Evolutionary conservation across 2,888 invertebrate genomes (phyloP), one percentile per base, ranked within the genome.

Genomic region (Cheilosia soror): DNA sequence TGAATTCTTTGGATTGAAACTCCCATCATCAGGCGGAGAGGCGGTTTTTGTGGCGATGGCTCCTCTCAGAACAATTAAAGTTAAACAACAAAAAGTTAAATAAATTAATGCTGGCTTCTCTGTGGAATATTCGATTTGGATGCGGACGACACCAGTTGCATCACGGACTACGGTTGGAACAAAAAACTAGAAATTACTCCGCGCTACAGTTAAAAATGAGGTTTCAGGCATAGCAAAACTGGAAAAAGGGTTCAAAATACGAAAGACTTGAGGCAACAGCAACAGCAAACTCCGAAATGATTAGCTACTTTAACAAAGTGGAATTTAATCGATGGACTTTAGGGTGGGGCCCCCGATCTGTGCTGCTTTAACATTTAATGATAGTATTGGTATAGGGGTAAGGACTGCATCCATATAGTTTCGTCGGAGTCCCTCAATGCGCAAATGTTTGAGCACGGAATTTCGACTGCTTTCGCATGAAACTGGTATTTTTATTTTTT

Each of bases 301-400:
- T 80, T 84, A 84, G 84, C 79, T 75, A 62, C 83, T 75, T 69
- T 49, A 65, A 79, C 83, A 84, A 84, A 84, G 83, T 79, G 83
- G 83, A 84, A 84, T 84, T 84, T 84, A 84, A 84, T 84, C 79
- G 83, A 79, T 69, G 63, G 69, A 65, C 72, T 68, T 57, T 79
- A 63, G 79, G 83, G 83, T 84, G 73, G 79, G 65, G 79, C 63
- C 27, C 65, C 42, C 37, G 27, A 33, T 47, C 47, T 40, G 47
- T 58, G 65, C 66, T 58, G 71, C 49, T 63, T 75, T 62, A 69
- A 55, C 58, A 71, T 78, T 79, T 71, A 82, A 82, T 78, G 78
- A 82, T 78, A 72, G 82, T 82, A 82, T 78, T 60, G 72, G 78
- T 27, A n/a, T 5, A n/a, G 63, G 75, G 31, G 58, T 53, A 82